A percentile compares a stretch with the other conserved stretches of the same genome.
Evolutionary conservation across 2,888 invertebrate species (phyloP).

Genomic region (Pyralis farinalis): DNA sequence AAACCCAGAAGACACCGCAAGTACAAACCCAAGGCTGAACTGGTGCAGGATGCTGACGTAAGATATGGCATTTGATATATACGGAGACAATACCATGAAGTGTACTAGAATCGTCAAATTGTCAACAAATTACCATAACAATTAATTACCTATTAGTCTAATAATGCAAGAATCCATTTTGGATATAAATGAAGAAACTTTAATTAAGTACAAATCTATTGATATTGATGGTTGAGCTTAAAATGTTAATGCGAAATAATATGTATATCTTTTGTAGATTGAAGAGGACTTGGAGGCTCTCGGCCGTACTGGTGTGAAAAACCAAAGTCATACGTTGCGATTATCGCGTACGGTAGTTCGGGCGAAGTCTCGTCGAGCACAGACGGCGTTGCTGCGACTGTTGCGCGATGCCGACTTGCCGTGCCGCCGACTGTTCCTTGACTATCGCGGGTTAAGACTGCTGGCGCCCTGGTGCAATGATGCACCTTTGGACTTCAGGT

Average conservation of each 20-base stretch:
- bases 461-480: conserved; percentile 97
- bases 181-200: no score
- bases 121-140: neutral
- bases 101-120: no score
- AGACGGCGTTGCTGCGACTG: conserved; percentile 88
- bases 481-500: conserved; percentile 76
- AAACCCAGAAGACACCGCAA: conserved; percentile 54
- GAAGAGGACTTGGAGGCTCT: conserved; percentile 94
- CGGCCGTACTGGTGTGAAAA: conserved; percentile 89
- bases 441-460: conserved; percentile 95
- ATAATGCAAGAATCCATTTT: no score
- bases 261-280: no score
- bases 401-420: conserved; percentile 90
- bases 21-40: conserved; percentile 61
- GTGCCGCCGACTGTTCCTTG: conserved; percentile 92
- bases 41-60: conserved; percentile 72
- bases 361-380: conserved; percentile 90
- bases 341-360: conserved; percentile 96
- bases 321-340: conserved; percentile 93
- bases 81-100: no score
- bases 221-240: no score
- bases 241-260: no score
- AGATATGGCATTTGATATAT: no score
- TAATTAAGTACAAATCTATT: no score
- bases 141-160: no score